phyloP scores from a whole-genome alignment of 2,888 invertebrate species.

The Orthosia cruda region DNA sequence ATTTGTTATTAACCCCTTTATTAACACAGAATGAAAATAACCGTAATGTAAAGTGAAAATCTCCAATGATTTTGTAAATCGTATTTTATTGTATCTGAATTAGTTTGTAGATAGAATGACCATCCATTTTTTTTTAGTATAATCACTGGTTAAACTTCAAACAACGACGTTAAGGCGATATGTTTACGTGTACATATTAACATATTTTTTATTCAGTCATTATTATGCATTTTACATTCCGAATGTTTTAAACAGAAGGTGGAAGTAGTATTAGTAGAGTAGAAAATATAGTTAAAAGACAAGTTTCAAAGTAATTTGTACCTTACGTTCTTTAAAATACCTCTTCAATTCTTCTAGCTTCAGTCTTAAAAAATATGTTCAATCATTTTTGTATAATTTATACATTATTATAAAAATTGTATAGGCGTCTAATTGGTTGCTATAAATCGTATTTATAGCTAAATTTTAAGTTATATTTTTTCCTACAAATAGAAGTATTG shows the following conservation, averaged over 20 bases:
- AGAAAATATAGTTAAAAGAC: conserved; percentile 53
- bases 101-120: conserved; percentile 54
- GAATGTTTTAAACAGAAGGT: conserved; percentile 44
- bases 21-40: background rate
- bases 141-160: conserved; percentile 25
- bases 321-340: conserved; percentile 21
- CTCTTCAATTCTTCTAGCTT: conserved; percentile 21
- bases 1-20: too few relatives aligned
- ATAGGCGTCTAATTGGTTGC: conserved; percentile 35
- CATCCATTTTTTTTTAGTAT: conserved; percentile 21
- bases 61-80: conserved; percentile 47
- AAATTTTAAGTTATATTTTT: conserved; percentile 28
- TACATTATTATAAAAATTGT: background rate
- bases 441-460: conserved; percentile 20
- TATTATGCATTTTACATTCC: conserved; percentile 64
- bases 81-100: conserved; percentile 28
- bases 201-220: conserved; percentile 37
- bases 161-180: conserved; percentile 44
- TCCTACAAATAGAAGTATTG: background rate
- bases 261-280: conserved; percentile 27
- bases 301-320: conserved; percentile 31
- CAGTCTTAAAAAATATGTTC: background rate
- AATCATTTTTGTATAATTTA: conserved; percentile 2
- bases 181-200: conserved; percentile 51
- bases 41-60: conserved; percentile 19